These are phyloP conservation scores for Euphydryas editha DNA, from an alignment of 2,888 invertebrate species.

Conservation along the genomic window DNA sequence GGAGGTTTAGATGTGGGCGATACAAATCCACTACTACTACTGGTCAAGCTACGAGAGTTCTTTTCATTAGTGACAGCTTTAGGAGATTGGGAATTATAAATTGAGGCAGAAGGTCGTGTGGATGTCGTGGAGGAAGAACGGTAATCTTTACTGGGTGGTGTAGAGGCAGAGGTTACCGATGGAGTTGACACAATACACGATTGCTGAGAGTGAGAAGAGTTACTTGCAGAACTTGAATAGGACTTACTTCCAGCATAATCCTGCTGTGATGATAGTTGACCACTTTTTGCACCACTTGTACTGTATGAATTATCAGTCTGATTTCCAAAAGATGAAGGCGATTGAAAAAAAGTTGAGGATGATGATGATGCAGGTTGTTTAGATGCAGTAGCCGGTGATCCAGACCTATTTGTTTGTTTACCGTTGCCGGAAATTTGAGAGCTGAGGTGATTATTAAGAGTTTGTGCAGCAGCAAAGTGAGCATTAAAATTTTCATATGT, in stretches of 20 bases:
- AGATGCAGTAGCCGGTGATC: slow-evolving; percentile 80
- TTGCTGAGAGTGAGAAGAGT: slow-evolving; percentile 85
- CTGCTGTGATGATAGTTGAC: slow-evolving; percentile 81
- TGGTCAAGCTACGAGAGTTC: slow-evolving; percentile 60
- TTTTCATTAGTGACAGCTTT: slow-evolving; percentile 70
- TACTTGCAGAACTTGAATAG: slow-evolving; percentile 84
- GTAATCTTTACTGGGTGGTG: slow-evolving; percentile 85
- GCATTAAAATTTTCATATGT: slow-evolving; percentile 88
- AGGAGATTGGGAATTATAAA: slow-evolving; percentile 74
- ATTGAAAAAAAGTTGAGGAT: slow-evolving; percentile 86
- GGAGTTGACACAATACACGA: slow-evolving; percentile 90
- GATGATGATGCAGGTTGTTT: slow-evolving; percentile 80
- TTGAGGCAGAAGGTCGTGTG: slow-evolving; percentile 73
- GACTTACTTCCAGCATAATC: slow-evolving; percentile 84
- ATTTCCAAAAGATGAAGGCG: slow-evolving; percentile 83
- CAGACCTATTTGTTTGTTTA: slow-evolving; percentile 83
- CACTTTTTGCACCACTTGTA: slow-evolving; percentile 81
- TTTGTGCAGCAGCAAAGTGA: slow-evolving; percentile 87
- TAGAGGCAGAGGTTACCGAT: slow-evolving; percentile 76
- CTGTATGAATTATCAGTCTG: slow-evolving; percentile 84
- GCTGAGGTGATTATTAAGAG: slow-evolving; percentile 85
- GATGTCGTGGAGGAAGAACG: slow-evolving; percentile 82
- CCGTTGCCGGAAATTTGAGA: slow-evolving; percentile 84
- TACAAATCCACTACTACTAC: slow-evolving; percentile 78
- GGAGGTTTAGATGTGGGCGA: slow-evolving; percentile 81